Percentiles rank a stretch among this genome's conserved stretches.
These are phyloP conservation scores for Orchesella flavescens DNA, from an alignment of 2,888 invertebrate genomes.

Conservation along the genomic window DNA sequence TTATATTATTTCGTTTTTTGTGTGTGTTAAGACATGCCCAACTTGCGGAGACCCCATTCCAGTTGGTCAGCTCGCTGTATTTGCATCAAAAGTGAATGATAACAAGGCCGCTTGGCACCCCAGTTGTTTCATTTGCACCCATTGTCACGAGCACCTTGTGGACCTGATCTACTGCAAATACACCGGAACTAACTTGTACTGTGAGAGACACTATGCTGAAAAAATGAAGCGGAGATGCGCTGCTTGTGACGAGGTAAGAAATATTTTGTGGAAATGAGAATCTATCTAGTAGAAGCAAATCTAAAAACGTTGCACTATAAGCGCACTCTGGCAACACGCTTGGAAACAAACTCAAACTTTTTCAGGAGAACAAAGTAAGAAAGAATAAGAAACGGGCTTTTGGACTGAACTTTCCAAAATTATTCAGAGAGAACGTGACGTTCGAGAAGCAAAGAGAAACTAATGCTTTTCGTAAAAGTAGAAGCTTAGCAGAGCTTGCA, in stretches of 20 bases:
- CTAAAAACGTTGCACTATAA: too few relatives aligned
- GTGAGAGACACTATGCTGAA: constrained; percentile 97
- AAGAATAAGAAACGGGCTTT: too few relatives aligned
- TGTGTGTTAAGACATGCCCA: constrained; percentile 81
- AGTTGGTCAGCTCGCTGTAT: constrained; percentile 87
- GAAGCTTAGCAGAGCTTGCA: too few relatives aligned
- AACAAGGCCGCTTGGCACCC: constrained; percentile 87
- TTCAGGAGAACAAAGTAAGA: too few relatives aligned
- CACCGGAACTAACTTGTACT: constrained; percentile 80
- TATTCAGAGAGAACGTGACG: too few relatives aligned
- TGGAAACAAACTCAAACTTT: too few relatives aligned
- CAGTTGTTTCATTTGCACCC: constrained; percentile 90
- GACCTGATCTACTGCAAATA: constrained; percentile 82
- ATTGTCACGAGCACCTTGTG: constrained; percentile 93
- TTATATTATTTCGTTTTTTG: background rate
- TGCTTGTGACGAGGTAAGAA: constrained; percentile 95
- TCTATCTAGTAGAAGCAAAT: too few relatives aligned
- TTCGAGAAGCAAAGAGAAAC: too few relatives aligned
- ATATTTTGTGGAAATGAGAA: too few relatives aligned
- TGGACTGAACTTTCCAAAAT: too few relatives aligned
- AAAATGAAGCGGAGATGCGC: constrained; percentile 95
- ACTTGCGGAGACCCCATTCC: constrained; percentile 87
- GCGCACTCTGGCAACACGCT: too few relatives aligned
- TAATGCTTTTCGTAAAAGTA: too few relatives aligned
- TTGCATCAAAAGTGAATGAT: constrained; percentile 87